Conservation (phyloP, 2,888 invertebrate genomes). For the Tachina lurida region DNA sequence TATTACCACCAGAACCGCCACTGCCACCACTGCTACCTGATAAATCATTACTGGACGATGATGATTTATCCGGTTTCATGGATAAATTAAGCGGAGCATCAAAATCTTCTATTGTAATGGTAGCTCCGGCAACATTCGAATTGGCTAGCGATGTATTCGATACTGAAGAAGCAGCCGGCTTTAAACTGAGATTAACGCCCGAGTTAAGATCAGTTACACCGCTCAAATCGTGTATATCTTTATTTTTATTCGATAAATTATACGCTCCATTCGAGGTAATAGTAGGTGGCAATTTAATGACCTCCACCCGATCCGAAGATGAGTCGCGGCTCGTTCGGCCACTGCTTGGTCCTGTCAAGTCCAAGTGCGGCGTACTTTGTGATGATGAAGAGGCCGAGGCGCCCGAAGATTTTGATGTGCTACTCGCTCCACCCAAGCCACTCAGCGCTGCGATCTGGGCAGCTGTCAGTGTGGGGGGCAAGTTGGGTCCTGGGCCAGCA, state of each 20-base stretch:
- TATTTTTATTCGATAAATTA: conserved; percentile 82
- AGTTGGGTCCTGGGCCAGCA: conserved; percentile 70
- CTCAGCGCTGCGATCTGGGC: conserved; percentile 73
- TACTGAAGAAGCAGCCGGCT: conserved; percentile 74
- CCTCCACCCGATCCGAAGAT: conserved; percentile 88
- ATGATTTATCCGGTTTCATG: conserved; percentile 86
- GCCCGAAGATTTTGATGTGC: conserved; percentile 62
- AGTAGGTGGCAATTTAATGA: conserved; percentile 90
- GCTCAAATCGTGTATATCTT: conserved; percentile 80
- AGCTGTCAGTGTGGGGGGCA: conserved; percentile 71
- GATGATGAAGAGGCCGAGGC: conserved; percentile 54
- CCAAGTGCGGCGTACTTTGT: conserved; percentile 68
- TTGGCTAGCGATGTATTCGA: conserved; percentile 67
- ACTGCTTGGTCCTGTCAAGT: conserved; percentile 72
- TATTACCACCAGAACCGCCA: conserved; percentile 61
- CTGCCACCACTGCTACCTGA: conserved; percentile 71
- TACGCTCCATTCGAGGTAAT: conserved; percentile 84
- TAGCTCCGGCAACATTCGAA: conserved; percentile 78
- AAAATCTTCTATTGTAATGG: conserved; percentile 84
- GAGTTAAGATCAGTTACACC: conserved; percentile 75
- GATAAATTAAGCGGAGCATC: conserved; percentile 93
- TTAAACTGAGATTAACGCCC: conserved; percentile 82
- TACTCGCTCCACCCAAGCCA: conserved; percentile 68
- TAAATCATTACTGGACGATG: conserved; percentile 74
- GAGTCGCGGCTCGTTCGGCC: conserved; percentile 75